Conservation (phyloP, 1,140 invertebrate species). For the Diachasma alloeum region DNA sequence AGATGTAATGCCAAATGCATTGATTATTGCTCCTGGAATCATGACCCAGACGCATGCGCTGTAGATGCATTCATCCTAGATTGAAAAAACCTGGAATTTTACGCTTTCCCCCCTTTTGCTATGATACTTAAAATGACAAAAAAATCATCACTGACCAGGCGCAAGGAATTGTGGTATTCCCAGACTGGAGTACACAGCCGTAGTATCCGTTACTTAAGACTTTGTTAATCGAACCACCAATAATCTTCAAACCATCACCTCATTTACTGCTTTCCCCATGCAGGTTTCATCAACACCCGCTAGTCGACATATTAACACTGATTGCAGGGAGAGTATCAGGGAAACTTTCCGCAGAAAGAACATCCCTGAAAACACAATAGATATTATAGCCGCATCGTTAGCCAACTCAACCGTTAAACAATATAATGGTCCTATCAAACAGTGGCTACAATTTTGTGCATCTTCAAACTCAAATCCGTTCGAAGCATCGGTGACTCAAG, state of each 20-base stretch:
- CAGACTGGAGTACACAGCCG: constrained; percentile 21
- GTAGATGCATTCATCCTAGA: constrained; percentile 20
- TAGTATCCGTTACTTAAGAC: constrained; percentile 16
- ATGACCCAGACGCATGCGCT: constrained; percentile 35
- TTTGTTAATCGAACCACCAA: constrained; percentile 11
- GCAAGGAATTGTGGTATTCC: constrained; percentile 23
- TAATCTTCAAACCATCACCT: constrained; percentile 8
- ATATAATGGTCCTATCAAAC: constrained; percentile 34
- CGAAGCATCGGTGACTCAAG: too few relatives aligned
- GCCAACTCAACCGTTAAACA: constrained; percentile 13
- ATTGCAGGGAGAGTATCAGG: constrained; percentile 39
- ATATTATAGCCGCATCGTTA: too few relatives aligned
- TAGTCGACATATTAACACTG: constrained; percentile 39
- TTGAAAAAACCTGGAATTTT: constrained; percentile 20
- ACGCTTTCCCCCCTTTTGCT: constrained; percentile 29
- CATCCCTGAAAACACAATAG: constrained; percentile 10
- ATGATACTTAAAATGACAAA: constrained; percentile 6
- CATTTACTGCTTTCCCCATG: constrained; percentile 29
- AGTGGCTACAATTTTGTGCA: too few relatives aligned
- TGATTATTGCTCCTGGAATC: constrained; percentile 41
- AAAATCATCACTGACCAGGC: constrained; percentile 20
- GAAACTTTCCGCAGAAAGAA: constrained; percentile 31
- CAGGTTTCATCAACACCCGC: constrained; percentile 38
- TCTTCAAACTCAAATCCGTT: too few relatives aligned
- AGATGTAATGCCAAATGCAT: too few relatives aligned